Evolutionary conservation across 1,140 invertebrate genomes (phyloP).

Genomic region (honey bee (Apis mellifera)): Amel_HAv3.1 CM009943.2:6219001-6219500

Average conservation of each 20-base stretch:
- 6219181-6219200: not conserved
- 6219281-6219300: not conserved
- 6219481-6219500: constrained; percentile 5
- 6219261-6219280: not conserved
- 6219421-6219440: constrained; percentile 61
- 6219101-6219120: too few relatives aligned
- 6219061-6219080: constrained; percentile 26
- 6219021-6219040: constrained; percentile 25
- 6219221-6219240: not conserved
- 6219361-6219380: constrained; percentile 25
- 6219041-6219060: constrained; percentile 43
- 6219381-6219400: not conserved
- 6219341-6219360: too few relatives aligned
- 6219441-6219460: constrained; percentile 18
- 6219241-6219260: not conserved
- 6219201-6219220: too few relatives aligned
- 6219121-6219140: too few relatives aligned
- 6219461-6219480: constrained; percentile 13
- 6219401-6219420: constrained; percentile 37
- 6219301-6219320: constrained; percentile 29
- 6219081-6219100: not conserved
- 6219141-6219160: too few relatives aligned
- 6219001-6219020: constrained; percentile 29
- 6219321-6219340: not conserved
- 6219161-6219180: too few relatives aligned